These are phyloP conservation scores for Nemurella pictetii DNA, from an alignment of 2,888 invertebrate species.

Conservation along the genomic window DNA sequence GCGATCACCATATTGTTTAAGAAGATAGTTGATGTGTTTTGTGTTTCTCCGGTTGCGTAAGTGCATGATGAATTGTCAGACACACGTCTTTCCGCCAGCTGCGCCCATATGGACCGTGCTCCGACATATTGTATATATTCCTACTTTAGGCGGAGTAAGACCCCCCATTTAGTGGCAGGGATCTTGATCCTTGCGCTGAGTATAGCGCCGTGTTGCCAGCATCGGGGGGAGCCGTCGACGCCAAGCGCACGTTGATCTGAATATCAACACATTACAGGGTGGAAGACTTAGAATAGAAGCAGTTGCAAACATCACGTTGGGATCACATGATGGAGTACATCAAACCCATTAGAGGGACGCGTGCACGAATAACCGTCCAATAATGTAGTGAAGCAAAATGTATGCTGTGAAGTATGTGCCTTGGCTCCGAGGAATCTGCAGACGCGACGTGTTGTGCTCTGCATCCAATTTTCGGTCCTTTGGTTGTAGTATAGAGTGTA, in stretches of 20 bases:
- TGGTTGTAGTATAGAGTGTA: too few species aligned
- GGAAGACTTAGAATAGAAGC: slow-evolving; percentile 2
- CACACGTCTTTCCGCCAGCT: slow-evolving; percentile 8
- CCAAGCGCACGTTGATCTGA: background rate
- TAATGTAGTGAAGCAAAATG: background rate
- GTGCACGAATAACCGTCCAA: background rate
- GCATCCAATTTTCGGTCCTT: background rate
- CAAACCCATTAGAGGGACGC: background rate
- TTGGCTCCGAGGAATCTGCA: background rate
- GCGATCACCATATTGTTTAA: background rate
- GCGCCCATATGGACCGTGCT: background rate
- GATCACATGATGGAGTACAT: background rate
- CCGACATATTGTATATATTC: slow-evolving; percentile 9
- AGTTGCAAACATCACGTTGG: background rate
- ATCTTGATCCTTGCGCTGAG: background rate
- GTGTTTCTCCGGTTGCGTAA: background rate
- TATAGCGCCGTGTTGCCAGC: background rate
- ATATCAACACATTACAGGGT: slow-evolving; percentile 16
- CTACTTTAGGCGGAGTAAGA: slow-evolving; percentile 5
- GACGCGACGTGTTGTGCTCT: background rate
- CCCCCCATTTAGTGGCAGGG: slow-evolving; percentile 7
- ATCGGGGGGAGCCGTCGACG: background rate
- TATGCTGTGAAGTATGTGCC: background rate
- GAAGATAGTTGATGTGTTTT: background rate
- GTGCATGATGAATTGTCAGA: slow-evolving; percentile 6